Conservation (phyloP, 53 echinoderm and acorn worm genomes). For the Temnopleurus reevesii region DNA sequence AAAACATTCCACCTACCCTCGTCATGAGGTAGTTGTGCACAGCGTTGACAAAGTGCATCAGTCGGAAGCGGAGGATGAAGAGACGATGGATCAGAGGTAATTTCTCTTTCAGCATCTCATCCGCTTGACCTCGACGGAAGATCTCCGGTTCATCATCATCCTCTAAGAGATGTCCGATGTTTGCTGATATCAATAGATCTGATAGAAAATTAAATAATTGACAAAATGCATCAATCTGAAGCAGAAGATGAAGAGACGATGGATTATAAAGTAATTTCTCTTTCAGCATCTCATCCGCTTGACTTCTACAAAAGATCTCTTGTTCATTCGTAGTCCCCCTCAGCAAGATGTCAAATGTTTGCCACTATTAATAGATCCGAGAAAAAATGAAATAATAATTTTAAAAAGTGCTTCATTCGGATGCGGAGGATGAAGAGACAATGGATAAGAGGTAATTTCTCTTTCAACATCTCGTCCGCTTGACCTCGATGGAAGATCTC, state of each 20-base stretch:
- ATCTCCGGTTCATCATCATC: background rate
- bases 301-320: background rate
- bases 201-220: conserved; percentile 4
- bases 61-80: conserved; percentile 74
- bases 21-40: conserved; percentile 98
- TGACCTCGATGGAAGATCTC: background rate
- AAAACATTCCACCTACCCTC: conserved; percentile 74
- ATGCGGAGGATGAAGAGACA: conserved; percentile 77
- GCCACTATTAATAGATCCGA: background rate
- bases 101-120: conserved; percentile 36
- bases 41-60: conserved; percentile 90
- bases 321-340: background rate
- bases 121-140: background rate
- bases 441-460: conserved; percentile 70
- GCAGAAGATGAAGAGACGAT: conserved; percentile 76
- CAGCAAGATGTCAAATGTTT: background rate
- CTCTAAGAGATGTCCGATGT: background rate
- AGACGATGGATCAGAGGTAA: conserved; percentile 72
- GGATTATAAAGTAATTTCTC: conserved; percentile 66
- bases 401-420: conserved; percentile 85
- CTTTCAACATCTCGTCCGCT: conserved; percentile 1
- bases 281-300: background rate
- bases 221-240: conserved; percentile 89
- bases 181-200: conserved; percentile 10
- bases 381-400: conserved; percentile 8